Conservation (phyloP, 2,888 invertebrate genomes). For the Alviniconcha strummeri region DNA sequence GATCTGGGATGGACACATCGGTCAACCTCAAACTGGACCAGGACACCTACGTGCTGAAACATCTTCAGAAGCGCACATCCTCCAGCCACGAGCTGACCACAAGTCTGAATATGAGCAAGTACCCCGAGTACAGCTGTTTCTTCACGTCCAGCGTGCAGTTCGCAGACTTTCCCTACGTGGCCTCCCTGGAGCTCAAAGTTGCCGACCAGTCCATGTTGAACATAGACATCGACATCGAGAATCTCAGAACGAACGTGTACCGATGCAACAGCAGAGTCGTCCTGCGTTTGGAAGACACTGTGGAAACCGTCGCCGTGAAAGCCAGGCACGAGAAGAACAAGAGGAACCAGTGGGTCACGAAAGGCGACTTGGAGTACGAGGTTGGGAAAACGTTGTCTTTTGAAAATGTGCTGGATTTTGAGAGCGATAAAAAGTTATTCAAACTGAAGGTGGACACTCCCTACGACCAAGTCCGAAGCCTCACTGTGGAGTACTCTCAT, state of each 20-base stretch:
- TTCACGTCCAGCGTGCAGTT: background rate
- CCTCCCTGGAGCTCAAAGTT: background rate
- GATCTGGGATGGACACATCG: background rate
- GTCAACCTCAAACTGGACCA: background rate
- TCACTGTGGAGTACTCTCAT: conserved; percentile 25
- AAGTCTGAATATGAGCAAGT: background rate
- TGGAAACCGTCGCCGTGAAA: background rate
- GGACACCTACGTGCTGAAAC: background rate
- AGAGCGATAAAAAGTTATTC: background rate
- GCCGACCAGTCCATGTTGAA: background rate
- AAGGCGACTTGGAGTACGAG: conserved; percentile 21
- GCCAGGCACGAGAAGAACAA: conserved; percentile 17
- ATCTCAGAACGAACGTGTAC: background rate
- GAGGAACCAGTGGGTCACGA: conserved; percentile 22
- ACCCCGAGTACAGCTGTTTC: background rate
- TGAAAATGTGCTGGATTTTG: conserved; percentile 2
- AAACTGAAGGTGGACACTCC: conserved; percentile 15
- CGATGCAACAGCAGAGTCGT: background rate
- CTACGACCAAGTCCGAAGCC: conserved; percentile 2
- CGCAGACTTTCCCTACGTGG: conserved; percentile 3
- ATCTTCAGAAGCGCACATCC: background rate
- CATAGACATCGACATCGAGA: conserved; percentile 9
- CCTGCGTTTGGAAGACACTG: background rate
- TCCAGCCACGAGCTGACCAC: background rate
- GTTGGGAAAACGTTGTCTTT: background rate